These are phyloP conservation scores for Rhynchonycteris naso DNA, from an alignment of 2,797 vertebrate species.

Conservation along the genomic window DNA sequence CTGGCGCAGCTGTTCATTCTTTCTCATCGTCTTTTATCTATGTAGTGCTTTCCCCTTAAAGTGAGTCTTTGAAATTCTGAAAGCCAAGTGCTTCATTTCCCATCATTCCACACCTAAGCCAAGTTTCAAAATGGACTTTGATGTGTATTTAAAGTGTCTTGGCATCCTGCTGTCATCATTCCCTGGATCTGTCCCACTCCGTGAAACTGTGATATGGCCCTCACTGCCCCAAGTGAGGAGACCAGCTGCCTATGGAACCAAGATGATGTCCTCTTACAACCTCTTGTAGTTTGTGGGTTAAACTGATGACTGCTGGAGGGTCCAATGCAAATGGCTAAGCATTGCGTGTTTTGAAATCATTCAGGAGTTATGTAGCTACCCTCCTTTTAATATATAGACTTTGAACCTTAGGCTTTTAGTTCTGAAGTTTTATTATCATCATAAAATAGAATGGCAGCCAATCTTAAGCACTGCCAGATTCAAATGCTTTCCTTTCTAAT, in stretches of 20 bases:
- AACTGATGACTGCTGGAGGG: background rate
- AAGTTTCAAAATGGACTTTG: conserved; percentile 74
- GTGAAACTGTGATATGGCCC: conserved; percentile 54
- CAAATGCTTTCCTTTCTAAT: conserved; percentile 17
- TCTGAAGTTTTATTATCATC: background rate
- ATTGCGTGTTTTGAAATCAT: background rate
- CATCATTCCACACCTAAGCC: conserved; percentile 73
- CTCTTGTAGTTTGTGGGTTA: background rate
- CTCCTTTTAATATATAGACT: background rate
- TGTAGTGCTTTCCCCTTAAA: conserved; percentile 60
- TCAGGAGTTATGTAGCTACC: background rate
- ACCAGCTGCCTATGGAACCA: conserved; percentile 44
- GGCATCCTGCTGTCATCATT: conserved; percentile 63
- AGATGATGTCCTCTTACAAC: background rate
- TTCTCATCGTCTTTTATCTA: conserved; percentile 66
- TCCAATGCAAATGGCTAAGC: background rate
- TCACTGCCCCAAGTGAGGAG: conserved; percentile 29
- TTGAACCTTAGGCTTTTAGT: background rate
- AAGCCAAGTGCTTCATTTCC: conserved; percentile 58
- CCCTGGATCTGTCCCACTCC: conserved; percentile 56
- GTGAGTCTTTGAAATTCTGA: conserved; percentile 74
- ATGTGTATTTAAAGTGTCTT: conserved; percentile 74
- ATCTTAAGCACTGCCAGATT: background rate
- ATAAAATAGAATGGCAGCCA: background rate
- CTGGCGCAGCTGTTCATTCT: conserved; percentile 66